Evolutionary conservation across 2,888 invertebrate genomes (phyloP), one percentile per base, ranked within the genome.

Genomic region (Chloroclysta siterata): DNA sequence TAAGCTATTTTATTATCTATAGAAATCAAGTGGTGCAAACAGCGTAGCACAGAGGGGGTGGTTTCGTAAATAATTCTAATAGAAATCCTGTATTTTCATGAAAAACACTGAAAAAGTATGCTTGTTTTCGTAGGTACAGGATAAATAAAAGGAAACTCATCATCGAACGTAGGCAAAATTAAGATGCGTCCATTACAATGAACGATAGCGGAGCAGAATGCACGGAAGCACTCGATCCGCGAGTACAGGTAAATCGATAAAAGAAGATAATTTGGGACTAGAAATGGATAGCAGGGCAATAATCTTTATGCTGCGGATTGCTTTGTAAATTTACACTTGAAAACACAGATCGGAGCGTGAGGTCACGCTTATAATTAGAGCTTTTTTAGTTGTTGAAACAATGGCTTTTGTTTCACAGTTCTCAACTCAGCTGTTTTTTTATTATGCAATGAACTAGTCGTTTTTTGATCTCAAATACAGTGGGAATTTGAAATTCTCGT

Each of bases 201-300:
- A 94, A 93, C 85, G 94, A 94, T 87, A 93, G 90, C 90, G 90
- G 92, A 66, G 89, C 92, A 60, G 94, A 94, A 86, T 93, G 92
- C 85, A 93, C 94, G 79, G 96, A 96, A 93, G 95, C 95, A 72
- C 95, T 97, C 82, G 97, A 97, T 94, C 97, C 97, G 61, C 93
- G 97, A 86, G 96, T 97, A 80, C 97, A 97, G 94, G 96, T 96
- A 81, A 88, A 90, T 87, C 87, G 76, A 87, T 88, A 85, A 76
- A 84, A 80, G 71, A 79, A 73, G 72, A 70, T 65, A 72, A 70
- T 66, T 57, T 66, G 5, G 7, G 28, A 14, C 41, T 57, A 63
- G 51, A 44, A 61, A 63, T 41, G 66, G 28, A 51, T 13, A 47
- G 48, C 42, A 17, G n/a, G 13, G 28, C 17, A 52, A 47, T 60